Conservation (phyloP, 1,140 invertebrate genomes). For the Lasioglossum albipes region DNA sequence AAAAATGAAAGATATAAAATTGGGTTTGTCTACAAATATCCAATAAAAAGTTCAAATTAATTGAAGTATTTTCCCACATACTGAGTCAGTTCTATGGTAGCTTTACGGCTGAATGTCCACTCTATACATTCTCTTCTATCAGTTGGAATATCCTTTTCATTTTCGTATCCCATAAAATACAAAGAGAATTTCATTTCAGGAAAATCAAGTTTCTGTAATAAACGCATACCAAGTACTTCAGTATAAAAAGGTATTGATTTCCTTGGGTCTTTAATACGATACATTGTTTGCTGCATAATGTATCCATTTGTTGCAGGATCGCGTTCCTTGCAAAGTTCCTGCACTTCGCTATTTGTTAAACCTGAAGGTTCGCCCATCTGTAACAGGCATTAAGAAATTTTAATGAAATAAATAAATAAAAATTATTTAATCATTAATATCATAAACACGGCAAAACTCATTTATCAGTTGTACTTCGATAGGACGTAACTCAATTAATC, state of each 20-base stretch:
- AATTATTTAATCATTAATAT: neutral
- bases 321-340: slow-evolving; percentile 83
- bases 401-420: neutral
- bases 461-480: neutral
- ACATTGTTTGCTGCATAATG: slow-evolving; percentile 98
- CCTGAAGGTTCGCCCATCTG: slow-evolving; percentile 82
- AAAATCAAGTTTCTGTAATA: slow-evolving; percentile 94
- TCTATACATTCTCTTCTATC: slow-evolving; percentile 85
- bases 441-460: neutral
- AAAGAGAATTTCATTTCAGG: slow-evolving; percentile 93
- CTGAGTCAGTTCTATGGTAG: slow-evolving; percentile 96
- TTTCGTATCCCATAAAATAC: slow-evolving; percentile 96
- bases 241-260: slow-evolving; percentile 95
- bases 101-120: slow-evolving; percentile 91
- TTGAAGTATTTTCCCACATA: slow-evolving; percentile 78
- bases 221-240: slow-evolving; percentile 92
- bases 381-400: slow-evolving; percentile 36
- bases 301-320: slow-evolving; percentile 88
- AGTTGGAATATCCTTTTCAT: slow-evolving; percentile 85
- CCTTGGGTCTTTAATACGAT: slow-evolving; percentile 94
- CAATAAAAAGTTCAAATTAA: neutral
- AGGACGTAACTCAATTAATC: neutral
- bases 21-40: neutral
- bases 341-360: slow-evolving; percentile 84
- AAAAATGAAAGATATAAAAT: slow-evolving; percentile 55